A percentile compares a stretch with the other conserved stretches of the same genome.
Evolutionary conservation across 2,113 vertebrate genomes (phyloP).

Genomic region (Steatornis caripensis): DNA sequence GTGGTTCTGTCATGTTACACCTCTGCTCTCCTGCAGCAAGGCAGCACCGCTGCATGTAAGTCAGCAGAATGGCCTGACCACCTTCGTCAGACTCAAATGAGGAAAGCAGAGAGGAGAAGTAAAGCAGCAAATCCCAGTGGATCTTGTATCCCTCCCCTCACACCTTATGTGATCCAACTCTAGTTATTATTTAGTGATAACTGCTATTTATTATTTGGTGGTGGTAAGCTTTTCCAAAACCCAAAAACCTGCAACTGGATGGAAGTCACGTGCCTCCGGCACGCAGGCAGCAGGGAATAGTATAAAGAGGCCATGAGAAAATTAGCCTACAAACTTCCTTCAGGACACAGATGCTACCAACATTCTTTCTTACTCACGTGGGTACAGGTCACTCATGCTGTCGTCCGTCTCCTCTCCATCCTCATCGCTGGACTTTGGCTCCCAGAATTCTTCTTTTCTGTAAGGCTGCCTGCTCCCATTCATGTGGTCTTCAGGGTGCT

Average conservation of each 20-base stretch:
- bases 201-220: background rate
- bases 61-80: fast-evolving
- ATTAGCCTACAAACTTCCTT: background rate
- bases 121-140: background rate
- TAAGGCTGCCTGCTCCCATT: background rate
- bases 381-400: slow-evolving; percentile 95
- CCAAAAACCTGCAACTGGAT: background rate
- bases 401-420: slow-evolving; percentile 79
- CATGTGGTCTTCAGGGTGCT: background rate
- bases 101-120: too few species aligned
- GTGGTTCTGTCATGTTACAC: background rate
- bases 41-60: background rate
- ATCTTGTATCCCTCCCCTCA: background rate
- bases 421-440: slow-evolving; percentile 69
- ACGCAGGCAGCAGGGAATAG: background rate
- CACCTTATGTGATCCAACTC: background rate
- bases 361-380: slow-evolving; percentile 69
- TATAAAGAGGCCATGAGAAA: background rate
- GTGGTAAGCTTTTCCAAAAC: background rate
- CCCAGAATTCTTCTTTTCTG: slow-evolving; percentile 69
- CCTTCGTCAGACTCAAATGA: background rate
- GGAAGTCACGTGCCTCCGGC: background rate
- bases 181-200: background rate
- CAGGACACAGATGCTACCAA: background rate
- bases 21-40: background rate